Conservation (phyloP, 2,888 invertebrate species). For the Idaea dimidiata region DNA sequence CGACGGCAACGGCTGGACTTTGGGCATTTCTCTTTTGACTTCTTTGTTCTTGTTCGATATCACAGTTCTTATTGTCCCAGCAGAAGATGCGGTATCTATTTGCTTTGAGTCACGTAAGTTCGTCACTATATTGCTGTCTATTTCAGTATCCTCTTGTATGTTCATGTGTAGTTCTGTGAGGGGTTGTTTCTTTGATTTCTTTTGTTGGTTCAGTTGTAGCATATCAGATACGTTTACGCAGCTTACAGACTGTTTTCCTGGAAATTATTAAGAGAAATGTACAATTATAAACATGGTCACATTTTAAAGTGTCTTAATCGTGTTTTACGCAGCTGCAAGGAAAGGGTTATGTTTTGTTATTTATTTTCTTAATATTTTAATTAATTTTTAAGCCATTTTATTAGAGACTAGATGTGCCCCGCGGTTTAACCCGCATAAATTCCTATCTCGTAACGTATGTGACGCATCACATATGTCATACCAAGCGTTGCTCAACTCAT, state of each 20-base stretch:
- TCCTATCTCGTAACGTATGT: too few species aligned
- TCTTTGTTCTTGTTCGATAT: conserved; percentile 36
- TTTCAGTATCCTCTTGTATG: conserved; percentile 37
- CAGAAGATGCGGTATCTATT: conserved; percentile 53
- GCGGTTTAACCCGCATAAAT: too few species aligned
- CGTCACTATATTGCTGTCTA: conserved; percentile 42
- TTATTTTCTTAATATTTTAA: too few species aligned
- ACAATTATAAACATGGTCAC: neutral
- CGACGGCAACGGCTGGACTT: conserved; percentile 41
- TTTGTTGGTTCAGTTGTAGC: conserved; percentile 50
- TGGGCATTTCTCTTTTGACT: conserved; percentile 16
- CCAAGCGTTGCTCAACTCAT: too few species aligned
- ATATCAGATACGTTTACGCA: conserved; percentile 58
- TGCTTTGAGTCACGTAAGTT: conserved; percentile 54
- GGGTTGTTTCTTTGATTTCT: conserved; percentile 52
- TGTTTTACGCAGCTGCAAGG: too few species aligned
- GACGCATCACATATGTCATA: too few species aligned
- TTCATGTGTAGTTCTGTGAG: conserved; percentile 58
- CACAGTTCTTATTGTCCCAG: conserved; percentile 59
- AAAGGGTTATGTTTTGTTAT: too few species aligned
- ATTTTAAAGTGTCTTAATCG: too few species aligned
- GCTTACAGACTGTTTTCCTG: conserved; percentile 61
- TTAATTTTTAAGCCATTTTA: too few species aligned
- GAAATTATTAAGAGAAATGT: conserved; percentile 18
- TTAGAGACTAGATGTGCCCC: too few species aligned